phyloP scores from a whole-genome alignment of 2,797 vertebrate species.

The Sphenodon punctatus region DNA sequence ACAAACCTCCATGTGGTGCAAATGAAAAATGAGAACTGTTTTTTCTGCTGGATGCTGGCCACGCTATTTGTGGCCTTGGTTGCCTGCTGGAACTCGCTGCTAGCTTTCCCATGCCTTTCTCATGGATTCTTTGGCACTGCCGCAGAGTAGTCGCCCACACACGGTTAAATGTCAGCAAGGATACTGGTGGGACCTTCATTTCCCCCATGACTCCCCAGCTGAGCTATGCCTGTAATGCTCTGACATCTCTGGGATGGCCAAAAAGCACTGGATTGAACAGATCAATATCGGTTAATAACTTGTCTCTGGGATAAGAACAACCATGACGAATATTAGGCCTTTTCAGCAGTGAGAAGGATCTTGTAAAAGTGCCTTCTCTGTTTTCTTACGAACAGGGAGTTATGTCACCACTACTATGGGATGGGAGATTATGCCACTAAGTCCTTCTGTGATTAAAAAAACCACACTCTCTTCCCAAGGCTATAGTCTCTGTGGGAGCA shows the following conservation, averaged over 20 bases:
- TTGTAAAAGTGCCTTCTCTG: slow-evolving; percentile 28
- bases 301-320: slow-evolving; percentile 10
- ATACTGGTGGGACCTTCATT: not conserved
- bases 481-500: not conserved
- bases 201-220: not conserved
- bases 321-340: slow-evolving; percentile 28
- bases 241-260: not conserved
- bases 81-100: not conserved
- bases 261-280: slow-evolving; percentile 17
- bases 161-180: not conserved
- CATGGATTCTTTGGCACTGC: not conserved
- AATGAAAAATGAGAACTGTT: too few relatives aligned
- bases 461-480: not conserved
- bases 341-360: not conserved
- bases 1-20: not conserved
- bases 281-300: not conserved
- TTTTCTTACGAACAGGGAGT: not conserved
- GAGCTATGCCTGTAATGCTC: not conserved
- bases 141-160: not conserved
- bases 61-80: not conserved
- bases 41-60: not conserved
- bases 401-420: slow-evolving; percentile 21
- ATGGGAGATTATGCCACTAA: not conserved
- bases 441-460: not conserved
- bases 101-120: not conserved